Conservation (phyloP, 2,888 invertebrate genomes). For the Caenorhabditis sulstoni region DNA sequence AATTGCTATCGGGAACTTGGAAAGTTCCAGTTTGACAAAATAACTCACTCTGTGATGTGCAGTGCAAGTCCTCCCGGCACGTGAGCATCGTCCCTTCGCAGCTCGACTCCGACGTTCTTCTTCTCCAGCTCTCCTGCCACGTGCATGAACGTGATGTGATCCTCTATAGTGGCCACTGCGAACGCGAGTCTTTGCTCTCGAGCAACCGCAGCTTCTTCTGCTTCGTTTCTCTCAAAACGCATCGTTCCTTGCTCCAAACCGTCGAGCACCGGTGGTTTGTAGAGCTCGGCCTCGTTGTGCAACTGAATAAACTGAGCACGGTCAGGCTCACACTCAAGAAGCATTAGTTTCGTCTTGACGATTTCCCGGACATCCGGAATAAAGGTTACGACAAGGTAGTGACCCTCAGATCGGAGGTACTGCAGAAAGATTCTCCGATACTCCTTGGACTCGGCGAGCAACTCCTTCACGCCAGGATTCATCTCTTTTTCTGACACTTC, state of each 20-base stretch:
- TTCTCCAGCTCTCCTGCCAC: constrained; percentile 70
- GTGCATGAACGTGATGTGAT: constrained; percentile 71
- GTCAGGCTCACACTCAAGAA: constrained; percentile 53
- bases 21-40: too few species aligned
- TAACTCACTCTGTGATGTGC: constrained; percentile 66
- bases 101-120: constrained; percentile 66
- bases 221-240: not conserved
- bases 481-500: constrained; percentile 58
- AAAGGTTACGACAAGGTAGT: constrained; percentile 68
- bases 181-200: constrained; percentile 53
- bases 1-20: too few species aligned
- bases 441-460: constrained; percentile 43
- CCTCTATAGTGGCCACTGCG: constrained; percentile 76
- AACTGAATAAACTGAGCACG: constrained; percentile 53
- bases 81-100: constrained; percentile 49
- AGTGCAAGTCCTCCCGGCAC: constrained; percentile 76
- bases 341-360: constrained; percentile 51
- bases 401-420: constrained; percentile 68
- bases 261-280: constrained; percentile 1
- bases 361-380: constrained; percentile 38
- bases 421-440: constrained; percentile 66
- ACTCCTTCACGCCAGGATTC: constrained; percentile 53
- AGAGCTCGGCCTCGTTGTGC: constrained; percentile 41
- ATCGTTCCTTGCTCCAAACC: constrained; percentile 21
- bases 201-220: constrained; percentile 2